Evolutionary conservation across 2,113 vertebrate genomes (phyloP).

Genomic region (Physeter macrocephalus): DNA sequence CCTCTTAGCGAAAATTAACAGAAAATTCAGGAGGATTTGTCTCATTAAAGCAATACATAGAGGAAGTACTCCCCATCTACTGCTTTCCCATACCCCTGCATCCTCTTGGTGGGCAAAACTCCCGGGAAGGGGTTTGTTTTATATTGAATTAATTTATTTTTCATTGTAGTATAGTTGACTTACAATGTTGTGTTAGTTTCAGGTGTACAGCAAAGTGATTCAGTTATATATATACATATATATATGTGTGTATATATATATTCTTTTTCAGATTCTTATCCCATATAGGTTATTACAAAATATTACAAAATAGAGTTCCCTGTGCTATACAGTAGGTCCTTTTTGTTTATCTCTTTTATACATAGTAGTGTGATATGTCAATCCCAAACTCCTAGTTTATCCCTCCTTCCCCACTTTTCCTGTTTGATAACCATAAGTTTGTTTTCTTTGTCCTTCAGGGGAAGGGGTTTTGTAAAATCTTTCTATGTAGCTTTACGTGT

Average conservation of each 20-base stretch:
- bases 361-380: background rate
- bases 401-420: too few species aligned
- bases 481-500: background rate
- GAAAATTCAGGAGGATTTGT: background rate
- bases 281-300: background rate
- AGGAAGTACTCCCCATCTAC: background rate
- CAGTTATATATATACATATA: background rate
- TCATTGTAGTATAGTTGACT: background rate
- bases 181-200: background rate
- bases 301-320: background rate
- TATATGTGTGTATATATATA: background rate
- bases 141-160: background rate
- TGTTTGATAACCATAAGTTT: too few species aligned
- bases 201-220: background rate
- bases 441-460: too few species aligned
- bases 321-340: background rate
- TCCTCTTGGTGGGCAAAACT: background rate
- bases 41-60: background rate
- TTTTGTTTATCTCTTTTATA: background rate
- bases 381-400: background rate
- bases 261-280: background rate
- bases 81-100: accelerated
- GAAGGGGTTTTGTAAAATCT: background rate
- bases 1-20: background rate
- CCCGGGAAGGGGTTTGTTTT: background rate